Base-by-base conservation (phyloP, 1,140 invertebrate genomes). In the Maconellicoccus hirsutus region DNA sequence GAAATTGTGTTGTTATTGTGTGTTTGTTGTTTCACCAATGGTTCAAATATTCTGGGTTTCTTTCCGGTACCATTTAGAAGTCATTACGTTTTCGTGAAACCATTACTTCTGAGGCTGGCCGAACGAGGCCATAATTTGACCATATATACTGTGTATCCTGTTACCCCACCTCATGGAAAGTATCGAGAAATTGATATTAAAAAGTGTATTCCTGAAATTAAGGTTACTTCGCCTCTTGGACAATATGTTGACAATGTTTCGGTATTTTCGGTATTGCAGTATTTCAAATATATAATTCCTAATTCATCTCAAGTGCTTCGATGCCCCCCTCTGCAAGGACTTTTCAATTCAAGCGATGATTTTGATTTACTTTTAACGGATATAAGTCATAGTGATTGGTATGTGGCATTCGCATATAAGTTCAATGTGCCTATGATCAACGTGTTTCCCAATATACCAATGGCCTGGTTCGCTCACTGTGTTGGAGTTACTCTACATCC, bases 391-490 rank as follows among this genome's bases (percentile, higher is more conserved):
- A 74, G 69, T 0, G 75, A 76, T 27, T 66, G 72, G 14, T 75
- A 74, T 22, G 33, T 75, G 1, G 74, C 74, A 0, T 75, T 81
- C 26, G 77, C 77, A 0, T 74, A 80, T 73, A 74, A 71, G 25
- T 74, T 76, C 70, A 72, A 73, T 59, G 74, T 70, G 0, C 88
- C 87, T 0, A 80, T 85, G 2, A 83, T 90, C 2, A 79, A 80
- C 0, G 73, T 84, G 8, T 81, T 80, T 72, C 83, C 85, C 1
- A 82, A 82, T 59, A 78, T 81, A 2, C 72, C 85, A 22, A 83
- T 86, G 80, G 79, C 85, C 12, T 89, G 84, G 84, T 81, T 84
- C 70, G 82, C 81, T 33, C 77, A 80, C 14, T 78, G 82, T 39
- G 73, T 75, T 27, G 75, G 72, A 0, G 69, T 63, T 42, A 66